Evolutionary conservation across 2,888 invertebrate genomes (phyloP).

Genomic region (Cantharis rufa): DNA sequence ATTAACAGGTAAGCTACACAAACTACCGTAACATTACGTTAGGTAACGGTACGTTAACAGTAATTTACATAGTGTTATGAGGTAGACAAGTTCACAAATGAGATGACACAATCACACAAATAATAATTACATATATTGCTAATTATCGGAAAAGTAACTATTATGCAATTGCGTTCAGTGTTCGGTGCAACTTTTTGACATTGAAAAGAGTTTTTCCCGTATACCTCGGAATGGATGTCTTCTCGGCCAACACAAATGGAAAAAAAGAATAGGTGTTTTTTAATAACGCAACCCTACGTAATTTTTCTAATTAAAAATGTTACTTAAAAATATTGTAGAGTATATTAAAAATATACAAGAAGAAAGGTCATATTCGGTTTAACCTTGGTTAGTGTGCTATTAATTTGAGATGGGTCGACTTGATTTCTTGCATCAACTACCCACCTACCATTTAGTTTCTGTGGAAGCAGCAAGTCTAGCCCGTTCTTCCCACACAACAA

Average conservation of each 20-base stretch:
- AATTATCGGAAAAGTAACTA: background rate
- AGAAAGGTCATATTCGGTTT: slow-evolving; percentile 19
- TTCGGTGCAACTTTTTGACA: background rate
- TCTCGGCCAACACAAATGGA: background rate
- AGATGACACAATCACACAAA: background rate
- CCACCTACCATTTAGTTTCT: slow-evolving; percentile 35
- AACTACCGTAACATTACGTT: slow-evolving; percentile 4
- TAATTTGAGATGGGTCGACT: slow-evolving; percentile 36
- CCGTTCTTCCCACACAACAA: slow-evolving; percentile 38
- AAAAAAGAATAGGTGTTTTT: background rate
- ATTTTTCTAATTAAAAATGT: background rate
- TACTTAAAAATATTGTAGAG: background rate
- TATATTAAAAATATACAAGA: background rate
- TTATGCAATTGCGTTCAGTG: background rate
- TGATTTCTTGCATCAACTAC: slow-evolving; percentile 30
- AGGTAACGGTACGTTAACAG: background rate
- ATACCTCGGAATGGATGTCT: background rate
- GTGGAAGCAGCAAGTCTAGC: slow-evolving; percentile 39
- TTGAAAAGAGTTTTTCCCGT: background rate
- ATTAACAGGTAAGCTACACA: slow-evolving; percentile 1
- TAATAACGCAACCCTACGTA: background rate
- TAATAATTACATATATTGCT: background rate
- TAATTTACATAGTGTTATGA: slow-evolving; percentile 2
- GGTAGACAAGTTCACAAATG: background rate
- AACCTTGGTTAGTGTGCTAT: slow-evolving; percentile 36